Percentiles rank a stretch among this genome's conserved stretches.
These are phyloP conservation scores for Rhimphoctona megacephalus DNA, from an alignment of 2,888 invertebrate genomes.

Conservation along the genomic window DNA sequence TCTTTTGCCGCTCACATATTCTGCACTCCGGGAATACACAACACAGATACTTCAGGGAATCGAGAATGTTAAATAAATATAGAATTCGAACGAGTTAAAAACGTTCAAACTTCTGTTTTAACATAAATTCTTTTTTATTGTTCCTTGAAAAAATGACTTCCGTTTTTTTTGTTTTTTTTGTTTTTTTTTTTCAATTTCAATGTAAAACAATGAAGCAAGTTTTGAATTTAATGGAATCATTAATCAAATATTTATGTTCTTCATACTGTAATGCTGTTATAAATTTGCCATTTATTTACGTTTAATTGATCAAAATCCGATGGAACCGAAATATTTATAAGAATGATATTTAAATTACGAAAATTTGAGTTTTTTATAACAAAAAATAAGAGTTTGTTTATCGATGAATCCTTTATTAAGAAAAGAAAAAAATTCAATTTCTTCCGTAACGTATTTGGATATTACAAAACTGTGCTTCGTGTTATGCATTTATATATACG, in stretches of 20 bases:
- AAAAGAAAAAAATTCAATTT: background rate
- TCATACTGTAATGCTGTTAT: too few relatives aligned
- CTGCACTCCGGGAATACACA: background rate
- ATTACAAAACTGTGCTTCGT: background rate
- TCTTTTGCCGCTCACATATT: conserved; percentile 8
- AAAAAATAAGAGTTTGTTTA: background rate
- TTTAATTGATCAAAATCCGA: too few relatives aligned
- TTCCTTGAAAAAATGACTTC: background rate
- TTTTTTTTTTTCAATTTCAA: background rate
- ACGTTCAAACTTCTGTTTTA: background rate
- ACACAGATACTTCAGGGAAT: background rate
- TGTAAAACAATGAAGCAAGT: too few relatives aligned
- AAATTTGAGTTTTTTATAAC: background rate
- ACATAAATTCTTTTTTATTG: background rate
- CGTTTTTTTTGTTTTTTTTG: too few relatives aligned
- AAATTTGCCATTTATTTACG: too few relatives aligned
- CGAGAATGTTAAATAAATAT: background rate
- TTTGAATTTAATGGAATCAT: background rate
- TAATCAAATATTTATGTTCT: too few relatives aligned
- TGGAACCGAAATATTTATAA: too few relatives aligned
- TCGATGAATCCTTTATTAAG: background rate
- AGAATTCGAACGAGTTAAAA: background rate
- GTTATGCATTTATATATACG: conserved; percentile 3
- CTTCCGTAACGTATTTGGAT: conserved; percentile 27
- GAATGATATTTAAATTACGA: too few relatives aligned